A percentile compares a stretch with the other conserved stretches of the same genome.
These are phyloP conservation scores for Spodoptera frugiperda DNA, from an alignment of 1,140 invertebrate genomes.

Conservation along the genomic window DNA sequence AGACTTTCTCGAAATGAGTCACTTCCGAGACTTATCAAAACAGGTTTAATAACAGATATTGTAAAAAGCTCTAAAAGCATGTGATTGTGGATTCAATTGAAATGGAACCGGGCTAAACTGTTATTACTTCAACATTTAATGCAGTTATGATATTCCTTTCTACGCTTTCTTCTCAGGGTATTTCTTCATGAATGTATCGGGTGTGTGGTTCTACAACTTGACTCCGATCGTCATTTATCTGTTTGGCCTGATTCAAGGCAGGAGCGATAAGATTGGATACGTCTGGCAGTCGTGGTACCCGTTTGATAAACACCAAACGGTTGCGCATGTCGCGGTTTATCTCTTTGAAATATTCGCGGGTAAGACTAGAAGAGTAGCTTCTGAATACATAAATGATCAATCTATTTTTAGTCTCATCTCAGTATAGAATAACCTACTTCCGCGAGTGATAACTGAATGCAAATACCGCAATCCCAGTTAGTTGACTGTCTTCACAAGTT, in stretches of 20 bases:
- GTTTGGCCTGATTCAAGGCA: slow-evolving; percentile 62
- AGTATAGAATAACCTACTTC: too few species aligned
- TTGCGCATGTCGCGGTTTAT: slow-evolving; percentile 73
- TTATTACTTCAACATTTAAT: neutral
- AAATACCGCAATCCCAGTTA: too few species aligned
- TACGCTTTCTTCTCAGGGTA: slow-evolving; percentile 64
- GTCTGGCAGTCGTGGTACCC: slow-evolving; percentile 82
- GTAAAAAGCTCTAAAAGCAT: too few species aligned
- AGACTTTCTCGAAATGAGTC: slow-evolving; percentile 7
- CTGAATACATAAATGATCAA: slow-evolving; percentile 10
- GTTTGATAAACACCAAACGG: slow-evolving; percentile 73
- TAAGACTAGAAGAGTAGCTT: slow-evolving; percentile 57
- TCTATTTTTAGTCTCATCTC: slow-evolving; percentile 17
- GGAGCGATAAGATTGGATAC: slow-evolving; percentile 66
- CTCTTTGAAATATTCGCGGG: slow-evolving; percentile 80
- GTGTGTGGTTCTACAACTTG: slow-evolving; percentile 77
- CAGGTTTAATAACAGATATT: slow-evolving; percentile 6
- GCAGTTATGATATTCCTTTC: neutral
- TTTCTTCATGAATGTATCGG: slow-evolving; percentile 70
- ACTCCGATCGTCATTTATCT: slow-evolving; percentile 72
- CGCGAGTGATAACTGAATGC: too few species aligned
- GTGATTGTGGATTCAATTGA: neutral
- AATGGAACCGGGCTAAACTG: neutral
- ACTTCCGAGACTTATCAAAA: neutral
- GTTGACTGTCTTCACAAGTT: too few species aligned